Evolutionary conservation across 2,113 vertebrate species (phyloP).

Genomic region (Thalassarche chlororhynchos): DNA sequence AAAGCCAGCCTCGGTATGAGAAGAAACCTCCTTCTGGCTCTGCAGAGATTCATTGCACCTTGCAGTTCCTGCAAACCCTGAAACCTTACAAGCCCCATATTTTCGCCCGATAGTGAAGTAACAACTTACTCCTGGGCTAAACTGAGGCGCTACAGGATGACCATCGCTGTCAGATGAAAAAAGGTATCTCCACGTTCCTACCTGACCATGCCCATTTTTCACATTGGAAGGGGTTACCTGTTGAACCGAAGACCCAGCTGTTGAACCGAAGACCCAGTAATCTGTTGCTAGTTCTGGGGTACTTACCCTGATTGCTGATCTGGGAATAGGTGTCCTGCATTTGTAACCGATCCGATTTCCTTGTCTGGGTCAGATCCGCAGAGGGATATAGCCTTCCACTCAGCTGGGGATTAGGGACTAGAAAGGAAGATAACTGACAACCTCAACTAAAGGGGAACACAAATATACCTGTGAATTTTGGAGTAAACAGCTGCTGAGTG

Average conservation of each 20-base stretch:
- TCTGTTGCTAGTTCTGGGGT: not conserved
- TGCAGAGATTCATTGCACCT: not conserved
- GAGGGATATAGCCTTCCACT: not conserved
- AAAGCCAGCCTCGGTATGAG: not conserved
- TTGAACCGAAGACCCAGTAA: not conserved
- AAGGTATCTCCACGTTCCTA: not conserved
- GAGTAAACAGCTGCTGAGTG: slow-evolving; percentile 56
- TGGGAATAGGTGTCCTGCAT: not conserved
- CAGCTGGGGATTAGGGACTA: not conserved
- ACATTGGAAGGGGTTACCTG: not conserved
- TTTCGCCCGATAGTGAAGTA: not conserved
- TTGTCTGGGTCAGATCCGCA: rapidly evolving
- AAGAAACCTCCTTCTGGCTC: not conserved
- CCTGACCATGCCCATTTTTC: not conserved
- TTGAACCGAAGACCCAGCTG: not conserved
- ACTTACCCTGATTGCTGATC: not conserved
- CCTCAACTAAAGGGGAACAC: not conserved
- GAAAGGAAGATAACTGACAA: not conserved
- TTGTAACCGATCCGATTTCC: not conserved
- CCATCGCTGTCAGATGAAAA: not conserved
- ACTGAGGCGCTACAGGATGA: not conserved
- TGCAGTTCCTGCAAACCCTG: not conserved
- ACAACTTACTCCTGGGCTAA: not conserved
- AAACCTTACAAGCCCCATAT: not conserved
- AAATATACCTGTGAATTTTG: slow-evolving; percentile 12